These are phyloP conservation scores for Anabacerthia variegaticeps DNA, from an alignment of 2,797 vertebrate species.

Conservation along the genomic window DNA sequence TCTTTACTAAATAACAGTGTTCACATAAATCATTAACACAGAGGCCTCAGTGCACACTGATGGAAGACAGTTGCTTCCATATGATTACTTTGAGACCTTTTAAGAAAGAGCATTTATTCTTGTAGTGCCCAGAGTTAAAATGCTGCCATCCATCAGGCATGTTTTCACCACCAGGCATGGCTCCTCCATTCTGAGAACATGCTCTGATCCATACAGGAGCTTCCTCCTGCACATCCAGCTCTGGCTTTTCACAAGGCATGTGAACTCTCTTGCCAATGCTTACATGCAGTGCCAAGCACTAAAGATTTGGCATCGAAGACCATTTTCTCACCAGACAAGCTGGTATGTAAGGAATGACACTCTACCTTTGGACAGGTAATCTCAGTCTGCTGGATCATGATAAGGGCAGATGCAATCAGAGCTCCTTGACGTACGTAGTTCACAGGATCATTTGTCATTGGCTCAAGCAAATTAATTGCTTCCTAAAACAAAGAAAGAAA, in stretches of 20 bases:
- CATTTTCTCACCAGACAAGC: not conserved
- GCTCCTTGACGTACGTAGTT: slow-evolving; percentile 98
- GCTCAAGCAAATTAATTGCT: slow-evolving; percentile 97
- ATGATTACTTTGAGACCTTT: not conserved
- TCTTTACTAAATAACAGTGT: not conserved
- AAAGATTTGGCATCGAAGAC: not conserved
- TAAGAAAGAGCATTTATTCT: not conserved
- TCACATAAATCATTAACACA: not conserved
- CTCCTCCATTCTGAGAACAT: not conserved
- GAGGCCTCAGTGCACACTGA: not conserved
- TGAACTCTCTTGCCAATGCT: not conserved
- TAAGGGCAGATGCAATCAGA: slow-evolving; percentile 94
- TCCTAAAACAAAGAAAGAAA: slow-evolving; percentile 81
- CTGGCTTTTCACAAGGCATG: not conserved
- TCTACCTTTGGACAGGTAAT: slow-evolving; percentile 96
- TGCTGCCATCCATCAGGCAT: not conserved
- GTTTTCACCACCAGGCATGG: not conserved
- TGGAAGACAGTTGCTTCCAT: not conserved
- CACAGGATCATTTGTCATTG: slow-evolving; percentile 98
- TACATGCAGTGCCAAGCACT: not conserved
- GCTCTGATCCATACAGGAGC: not conserved
- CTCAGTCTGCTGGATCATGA: slow-evolving; percentile 98
- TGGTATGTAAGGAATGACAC: not conserved
- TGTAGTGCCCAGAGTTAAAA: not conserved
- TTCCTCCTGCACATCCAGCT: not conserved